Percentiles rank a stretch among this genome's conserved stretches.
Evolutionary conservation across 1,140 invertebrate species (phyloP).

Genomic region (Eueides isabella): DNA sequence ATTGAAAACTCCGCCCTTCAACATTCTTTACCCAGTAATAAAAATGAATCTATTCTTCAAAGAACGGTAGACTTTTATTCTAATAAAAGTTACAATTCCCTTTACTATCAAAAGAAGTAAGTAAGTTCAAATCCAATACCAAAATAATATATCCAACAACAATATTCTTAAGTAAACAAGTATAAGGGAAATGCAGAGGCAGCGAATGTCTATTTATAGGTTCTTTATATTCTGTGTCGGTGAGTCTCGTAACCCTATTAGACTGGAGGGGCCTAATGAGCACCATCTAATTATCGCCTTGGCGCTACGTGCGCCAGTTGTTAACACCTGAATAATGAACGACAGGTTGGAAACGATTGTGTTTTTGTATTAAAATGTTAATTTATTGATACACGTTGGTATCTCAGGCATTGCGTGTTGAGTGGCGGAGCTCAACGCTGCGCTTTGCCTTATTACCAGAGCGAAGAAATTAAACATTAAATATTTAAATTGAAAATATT

Average conservation of each 20-base stretch:
- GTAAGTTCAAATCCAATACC: neutral
- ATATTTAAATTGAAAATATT: no score
- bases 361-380: neutral
- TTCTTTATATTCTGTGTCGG: conserved; percentile 38
- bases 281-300: conserved; percentile 55
- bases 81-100: no score
- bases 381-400: no score
- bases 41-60: no score
- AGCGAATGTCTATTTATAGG: conserved; percentile 28
- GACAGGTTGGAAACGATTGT: conserved; percentile 26
- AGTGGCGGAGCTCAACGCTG: no score
- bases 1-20: no score
- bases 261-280: conserved; percentile 51
- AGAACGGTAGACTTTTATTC: no score
- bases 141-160: conserved; percentile 10
- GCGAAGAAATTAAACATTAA: no score
- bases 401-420: no score
- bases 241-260: conserved; percentile 47
- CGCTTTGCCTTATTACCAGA: no score
- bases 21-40: no score
- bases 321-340: conserved; percentile 59
- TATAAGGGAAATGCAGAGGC: neutral
- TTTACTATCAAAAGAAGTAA: neutral
- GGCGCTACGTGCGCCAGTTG: conserved; percentile 48
- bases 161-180: conserved; percentile 9